Conservation (phyloP, 2,888 invertebrate species). For the Eristalis tenax region DNA sequence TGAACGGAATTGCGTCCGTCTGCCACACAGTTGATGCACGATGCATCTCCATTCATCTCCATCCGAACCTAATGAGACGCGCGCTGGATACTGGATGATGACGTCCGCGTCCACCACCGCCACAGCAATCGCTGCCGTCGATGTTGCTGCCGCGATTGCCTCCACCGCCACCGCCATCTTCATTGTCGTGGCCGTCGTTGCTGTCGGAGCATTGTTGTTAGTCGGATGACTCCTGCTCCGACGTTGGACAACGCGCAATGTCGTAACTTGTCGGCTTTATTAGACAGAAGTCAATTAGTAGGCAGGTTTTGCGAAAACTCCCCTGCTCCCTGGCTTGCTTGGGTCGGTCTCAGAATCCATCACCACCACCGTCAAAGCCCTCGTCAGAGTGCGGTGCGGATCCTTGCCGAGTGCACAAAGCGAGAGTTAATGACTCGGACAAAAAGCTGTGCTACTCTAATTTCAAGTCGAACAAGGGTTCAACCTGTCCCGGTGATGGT, state of each 20-base stretch:
- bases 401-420: conserved; percentile 36
- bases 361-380: not conserved
- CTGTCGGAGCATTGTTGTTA: conserved; percentile 37
- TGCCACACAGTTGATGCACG: conserved; percentile 56
- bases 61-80: conserved; percentile 68
- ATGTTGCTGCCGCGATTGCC: not conserved
- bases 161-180: not conserved
- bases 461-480: conserved; percentile 23
- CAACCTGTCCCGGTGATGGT: not conserved
- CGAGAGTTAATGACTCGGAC: conserved; percentile 66
- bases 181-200: conserved; percentile 3
- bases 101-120: not conserved
- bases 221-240: conserved; percentile 21
- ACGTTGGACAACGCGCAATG: conserved; percentile 31
- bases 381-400: not conserved
- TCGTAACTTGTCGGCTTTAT: conserved; percentile 67
- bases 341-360: conserved; percentile 20
- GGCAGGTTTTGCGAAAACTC: conserved; percentile 55
- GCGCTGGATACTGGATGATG: not conserved
- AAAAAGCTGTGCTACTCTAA: conserved; percentile 22
- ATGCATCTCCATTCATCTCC: conserved; percentile 57
- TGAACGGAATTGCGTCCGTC: conserved; percentile 65
- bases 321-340: not conserved
- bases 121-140: not conserved
- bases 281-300: conserved; percentile 71